A percentile compares a stretch with the other conserved stretches of the same genome.
phyloP scores from a whole-genome alignment of 2,113 vertebrate species.

The Osmerus eperlanus region DNA sequence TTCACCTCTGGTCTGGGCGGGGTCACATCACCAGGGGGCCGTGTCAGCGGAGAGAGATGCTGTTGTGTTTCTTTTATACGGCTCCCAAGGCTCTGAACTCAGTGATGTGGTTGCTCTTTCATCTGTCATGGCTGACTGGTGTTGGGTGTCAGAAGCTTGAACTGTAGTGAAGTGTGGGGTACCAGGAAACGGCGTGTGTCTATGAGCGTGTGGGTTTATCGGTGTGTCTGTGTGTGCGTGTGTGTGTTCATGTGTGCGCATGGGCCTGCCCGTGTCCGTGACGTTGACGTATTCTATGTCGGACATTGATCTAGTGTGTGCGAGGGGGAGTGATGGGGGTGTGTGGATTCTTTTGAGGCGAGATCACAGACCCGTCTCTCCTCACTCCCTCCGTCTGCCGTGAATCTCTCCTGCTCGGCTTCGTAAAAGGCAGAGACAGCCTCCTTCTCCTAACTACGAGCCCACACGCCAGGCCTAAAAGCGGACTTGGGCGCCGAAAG shows the following conservation, averaged over 20 bases:
- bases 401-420: no score
- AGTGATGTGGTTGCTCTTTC: background rate
- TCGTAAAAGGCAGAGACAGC: no score
- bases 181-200: background rate
- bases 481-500: no score
- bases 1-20: background rate
- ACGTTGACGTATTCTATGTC: background rate
- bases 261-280: background rate
- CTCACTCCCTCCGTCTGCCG: no score
- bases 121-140: background rate
- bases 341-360: no score
- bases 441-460: no score
- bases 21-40: no score
- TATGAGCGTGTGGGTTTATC: background rate
- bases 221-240: background rate
- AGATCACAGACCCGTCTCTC: no score
- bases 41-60: background rate
- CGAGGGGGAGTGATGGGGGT: background rate
- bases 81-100: background rate
- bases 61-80: background rate
- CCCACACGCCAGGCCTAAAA: no score
- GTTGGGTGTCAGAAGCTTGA: background rate
- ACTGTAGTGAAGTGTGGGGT: no score
- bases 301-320: background rate
- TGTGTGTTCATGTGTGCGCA: constrained; percentile 4